Evolutionary conservation across 1,140 invertebrate genomes (phyloP).

Genomic region (Cydia amplana): DNA sequence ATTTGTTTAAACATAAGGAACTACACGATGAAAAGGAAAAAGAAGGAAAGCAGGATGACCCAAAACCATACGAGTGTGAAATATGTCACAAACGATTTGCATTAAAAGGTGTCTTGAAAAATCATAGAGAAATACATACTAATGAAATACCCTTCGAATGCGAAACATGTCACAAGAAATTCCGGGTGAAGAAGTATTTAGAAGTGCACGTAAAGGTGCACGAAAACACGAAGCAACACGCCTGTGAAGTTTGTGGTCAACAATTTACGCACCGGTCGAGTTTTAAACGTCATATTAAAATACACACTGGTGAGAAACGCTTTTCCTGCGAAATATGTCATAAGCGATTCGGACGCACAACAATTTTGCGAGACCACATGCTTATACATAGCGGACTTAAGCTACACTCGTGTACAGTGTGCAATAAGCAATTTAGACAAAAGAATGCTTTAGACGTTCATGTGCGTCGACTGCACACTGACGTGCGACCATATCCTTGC

Average conservation of each 20-base stretch:
- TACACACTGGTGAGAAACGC: neutral
- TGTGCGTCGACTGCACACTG: neutral
- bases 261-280: neutral
- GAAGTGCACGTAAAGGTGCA: neutral
- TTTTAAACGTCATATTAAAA: neutral
- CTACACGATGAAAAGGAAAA: neutral
- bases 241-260: neutral
- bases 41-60: neutral
- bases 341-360: neutral
- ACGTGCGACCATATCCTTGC: neutral
- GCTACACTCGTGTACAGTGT: neutral
- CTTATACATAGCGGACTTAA: neutral
- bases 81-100: neutral
- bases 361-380: conserved; percentile 7
- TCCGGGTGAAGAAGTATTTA: neutral
- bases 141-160: conserved; percentile 6
- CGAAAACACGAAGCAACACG: neutral
- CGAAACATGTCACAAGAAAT: neutral
- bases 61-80: neutral
- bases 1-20: neutral
- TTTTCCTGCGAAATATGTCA: neutral
- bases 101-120: neutral
- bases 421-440: conserved; percentile 1
- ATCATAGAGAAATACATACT: conserved; percentile 2
- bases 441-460: conserved; percentile 3